Percentiles rank a stretch among this genome's conserved stretches.
phyloP scores from a whole-genome alignment of 2,113 vertebrate genomes.

The Vulpes lagopus region DNA sequence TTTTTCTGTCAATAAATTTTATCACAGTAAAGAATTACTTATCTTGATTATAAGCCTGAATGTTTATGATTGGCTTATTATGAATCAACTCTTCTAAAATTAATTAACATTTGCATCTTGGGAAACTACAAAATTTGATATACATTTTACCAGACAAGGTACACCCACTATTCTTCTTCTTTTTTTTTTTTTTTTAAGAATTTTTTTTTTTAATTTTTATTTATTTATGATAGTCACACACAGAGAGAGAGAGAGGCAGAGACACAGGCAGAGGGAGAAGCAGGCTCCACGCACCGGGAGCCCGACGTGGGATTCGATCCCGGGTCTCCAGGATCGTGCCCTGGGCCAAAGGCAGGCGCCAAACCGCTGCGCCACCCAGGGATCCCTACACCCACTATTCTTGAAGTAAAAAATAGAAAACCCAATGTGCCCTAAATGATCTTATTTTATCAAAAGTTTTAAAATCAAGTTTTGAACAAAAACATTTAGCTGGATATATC shows the following conservation, averaged over 20 bases:
- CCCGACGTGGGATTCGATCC: too few relatives aligned
- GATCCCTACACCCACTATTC: background rate
- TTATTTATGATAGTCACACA: too few relatives aligned
- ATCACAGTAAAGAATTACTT: background rate
- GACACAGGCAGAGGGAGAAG: too few relatives aligned
- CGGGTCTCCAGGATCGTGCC: too few relatives aligned
- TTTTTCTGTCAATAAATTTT: background rate
- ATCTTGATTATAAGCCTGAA: background rate
- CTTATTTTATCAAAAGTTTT: background rate
- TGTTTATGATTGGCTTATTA: background rate
- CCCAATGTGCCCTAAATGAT: background rate
- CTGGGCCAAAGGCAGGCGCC: too few relatives aligned
- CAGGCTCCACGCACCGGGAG: too few relatives aligned
- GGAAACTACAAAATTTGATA: background rate
- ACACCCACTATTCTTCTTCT: background rate
- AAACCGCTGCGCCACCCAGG: too few relatives aligned
- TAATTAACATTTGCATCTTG: background rate
- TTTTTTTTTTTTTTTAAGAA: too few relatives aligned
- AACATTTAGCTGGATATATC: background rate
- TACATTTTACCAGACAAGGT: background rate
- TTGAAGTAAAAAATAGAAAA: background rate
- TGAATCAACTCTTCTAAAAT: background rate
- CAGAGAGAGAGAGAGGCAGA: too few relatives aligned
- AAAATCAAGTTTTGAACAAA: background rate
- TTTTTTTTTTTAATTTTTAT: too few relatives aligned